Conservation (phyloP, 35 echinoderm and acorn worm species). For the Eucidaris tribuloides region DNA sequence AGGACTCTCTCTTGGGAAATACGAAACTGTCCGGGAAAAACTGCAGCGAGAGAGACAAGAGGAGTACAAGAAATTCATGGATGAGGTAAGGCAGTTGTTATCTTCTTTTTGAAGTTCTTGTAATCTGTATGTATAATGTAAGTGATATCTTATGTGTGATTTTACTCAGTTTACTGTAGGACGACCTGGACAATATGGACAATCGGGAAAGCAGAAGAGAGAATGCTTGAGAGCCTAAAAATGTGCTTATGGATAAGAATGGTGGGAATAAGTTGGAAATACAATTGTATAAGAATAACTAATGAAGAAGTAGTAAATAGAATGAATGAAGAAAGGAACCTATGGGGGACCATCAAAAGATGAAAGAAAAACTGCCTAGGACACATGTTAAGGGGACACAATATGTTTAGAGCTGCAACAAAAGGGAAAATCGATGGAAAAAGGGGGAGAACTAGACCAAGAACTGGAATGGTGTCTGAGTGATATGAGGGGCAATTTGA, state of each 20-base stretch:
- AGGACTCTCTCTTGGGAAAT: slow-evolving; percentile 2
- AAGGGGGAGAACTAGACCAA: too few relatives aligned
- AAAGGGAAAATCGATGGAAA: too few relatives aligned
- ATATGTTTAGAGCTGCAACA: too few relatives aligned
- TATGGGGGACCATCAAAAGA: too few relatives aligned
- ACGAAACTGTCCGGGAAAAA: background rate
- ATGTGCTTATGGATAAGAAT: background rate
- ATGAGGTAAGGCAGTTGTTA: slow-evolving; percentile 1
- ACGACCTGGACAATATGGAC: background rate
- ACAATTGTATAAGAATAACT: background rate
- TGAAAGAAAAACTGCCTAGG: too few relatives aligned
- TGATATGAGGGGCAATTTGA: too few relatives aligned
- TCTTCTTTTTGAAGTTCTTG: background rate
- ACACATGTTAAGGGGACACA: too few relatives aligned
- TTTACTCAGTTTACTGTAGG: background rate
- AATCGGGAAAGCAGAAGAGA: background rate
- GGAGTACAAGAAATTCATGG: slow-evolving; percentile 32
- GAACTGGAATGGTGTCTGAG: too few relatives aligned
- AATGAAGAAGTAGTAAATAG: too few relatives aligned
- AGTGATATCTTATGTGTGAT: background rate
- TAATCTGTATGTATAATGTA: background rate
- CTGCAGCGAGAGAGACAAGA: slow-evolving; percentile 27
- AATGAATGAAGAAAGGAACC: too few relatives aligned
- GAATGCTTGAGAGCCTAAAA: background rate
- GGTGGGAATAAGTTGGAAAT: background rate